A percentile compares a stretch with the other conserved stretches of the same genome.
Conservation (phyloP, 1,140 invertebrate genomes). For the Pseudomyrmex gracilis region DNA sequence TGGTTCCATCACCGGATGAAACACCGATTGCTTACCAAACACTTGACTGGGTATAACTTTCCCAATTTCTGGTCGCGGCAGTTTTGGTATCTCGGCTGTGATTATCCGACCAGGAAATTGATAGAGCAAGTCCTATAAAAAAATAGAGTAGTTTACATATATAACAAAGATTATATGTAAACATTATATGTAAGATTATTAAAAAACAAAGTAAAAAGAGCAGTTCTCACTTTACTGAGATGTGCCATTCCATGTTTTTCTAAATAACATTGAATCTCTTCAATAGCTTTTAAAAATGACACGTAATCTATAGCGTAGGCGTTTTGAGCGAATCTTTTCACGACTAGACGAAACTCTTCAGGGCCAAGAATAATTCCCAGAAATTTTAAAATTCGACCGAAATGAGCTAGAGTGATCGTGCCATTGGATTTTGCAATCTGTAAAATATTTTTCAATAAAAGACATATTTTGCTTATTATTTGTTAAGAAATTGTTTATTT, state of each 20-base stretch:
- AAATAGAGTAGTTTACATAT: neutral
- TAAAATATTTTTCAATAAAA: constrained; percentile 48
- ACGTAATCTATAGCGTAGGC: constrained; percentile 90
- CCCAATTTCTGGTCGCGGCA: constrained; percentile 88
- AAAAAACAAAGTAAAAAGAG: constrained; percentile 2
- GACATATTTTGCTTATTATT: too few relatives aligned
- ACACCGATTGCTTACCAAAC: constrained; percentile 86
- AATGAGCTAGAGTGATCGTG: constrained; percentile 89
- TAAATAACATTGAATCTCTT: constrained; percentile 85
- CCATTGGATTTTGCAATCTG: constrained; percentile 90
- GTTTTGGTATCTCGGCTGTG: constrained; percentile 88
- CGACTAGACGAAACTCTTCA: constrained; percentile 89
- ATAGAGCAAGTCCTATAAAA: constrained; percentile 84
- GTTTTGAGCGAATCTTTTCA: constrained; percentile 90
- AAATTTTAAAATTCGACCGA: constrained; percentile 89
- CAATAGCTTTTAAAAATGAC: constrained; percentile 88
- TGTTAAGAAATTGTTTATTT: too few relatives aligned
- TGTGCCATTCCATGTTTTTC: constrained; percentile 87
- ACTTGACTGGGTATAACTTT: constrained; percentile 84
- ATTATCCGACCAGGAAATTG: constrained; percentile 88
- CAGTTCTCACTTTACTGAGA: constrained; percentile 62
- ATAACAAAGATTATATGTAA: neutral
- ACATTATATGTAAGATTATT: too few relatives aligned
- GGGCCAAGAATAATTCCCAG: constrained; percentile 88
- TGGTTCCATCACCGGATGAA: constrained; percentile 85